A percentile compares a stretch with the other conserved stretches of the same genome.
Evolutionary conservation across 2,113 vertebrate genomes (phyloP).

Genomic region (Albula goreensis): DNA sequence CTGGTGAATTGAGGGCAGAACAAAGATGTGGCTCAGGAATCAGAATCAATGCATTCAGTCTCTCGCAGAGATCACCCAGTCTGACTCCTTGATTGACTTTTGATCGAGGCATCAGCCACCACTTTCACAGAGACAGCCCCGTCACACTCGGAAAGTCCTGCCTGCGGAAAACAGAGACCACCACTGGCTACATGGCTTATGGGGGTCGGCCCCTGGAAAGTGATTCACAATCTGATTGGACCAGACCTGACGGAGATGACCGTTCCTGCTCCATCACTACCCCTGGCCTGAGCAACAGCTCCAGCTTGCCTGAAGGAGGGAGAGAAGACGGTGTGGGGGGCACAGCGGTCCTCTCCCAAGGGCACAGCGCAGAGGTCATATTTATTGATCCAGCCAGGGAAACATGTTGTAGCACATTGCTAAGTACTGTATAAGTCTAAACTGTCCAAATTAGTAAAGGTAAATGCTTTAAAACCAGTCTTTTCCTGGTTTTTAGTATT

Average conservation of each 20-base stretch:
- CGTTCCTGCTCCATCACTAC: neutral
- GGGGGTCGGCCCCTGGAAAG: neutral
- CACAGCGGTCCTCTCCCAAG: slow-evolving; percentile 41
- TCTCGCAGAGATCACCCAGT: neutral
- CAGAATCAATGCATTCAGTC: neutral
- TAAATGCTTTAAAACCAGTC: too few species aligned
- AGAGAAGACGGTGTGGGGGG: neutral
- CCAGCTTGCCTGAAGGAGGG: neutral
- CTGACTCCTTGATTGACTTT: neutral
- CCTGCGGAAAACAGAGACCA: neutral
- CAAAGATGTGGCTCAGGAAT: neutral
- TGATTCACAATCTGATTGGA: neutral
- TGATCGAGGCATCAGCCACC: neutral
- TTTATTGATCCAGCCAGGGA: slow-evolving; percentile 23
- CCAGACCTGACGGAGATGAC: neutral
- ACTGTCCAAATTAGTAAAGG: neutral
- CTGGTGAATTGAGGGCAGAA: neutral
- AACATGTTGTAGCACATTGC: neutral
- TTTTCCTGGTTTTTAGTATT: too few species aligned
- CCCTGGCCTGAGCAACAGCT: neutral
- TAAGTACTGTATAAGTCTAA: neutral
- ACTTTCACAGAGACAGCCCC: neutral
- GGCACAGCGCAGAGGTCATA: slow-evolving; percentile 21
- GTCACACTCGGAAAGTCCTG: neutral
- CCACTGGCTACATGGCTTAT: neutral